phyloP scores from a whole-genome alignment of 92 coral and sea anemone species.

The Montipora capitata region DNA sequence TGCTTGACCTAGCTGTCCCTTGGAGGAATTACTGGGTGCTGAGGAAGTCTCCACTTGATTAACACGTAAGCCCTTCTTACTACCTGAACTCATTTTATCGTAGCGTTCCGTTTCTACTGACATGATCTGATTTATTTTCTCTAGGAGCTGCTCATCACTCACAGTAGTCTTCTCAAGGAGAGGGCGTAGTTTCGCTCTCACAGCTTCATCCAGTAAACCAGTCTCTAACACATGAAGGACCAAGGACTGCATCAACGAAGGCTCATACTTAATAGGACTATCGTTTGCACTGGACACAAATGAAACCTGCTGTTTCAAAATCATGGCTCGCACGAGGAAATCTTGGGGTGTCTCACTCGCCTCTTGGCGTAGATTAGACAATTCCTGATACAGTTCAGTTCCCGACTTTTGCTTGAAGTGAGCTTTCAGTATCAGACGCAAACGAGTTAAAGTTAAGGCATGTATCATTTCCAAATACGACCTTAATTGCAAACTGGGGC shows the following conservation, averaged over 20 bases:
- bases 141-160: slow-evolving; percentile 48
- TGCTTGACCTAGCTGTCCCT: too few relatives aligned
- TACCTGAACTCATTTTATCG: not conserved
- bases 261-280: slow-evolving; percentile 48
- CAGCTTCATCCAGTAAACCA: slow-evolving; percentile 52
- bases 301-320: slow-evolving; percentile 44
- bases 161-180: slow-evolving; percentile 47
- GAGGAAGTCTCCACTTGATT: not conserved
- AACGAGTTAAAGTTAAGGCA: too few relatives aligned
- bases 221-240: slow-evolving; percentile 67
- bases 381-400: not conserved
- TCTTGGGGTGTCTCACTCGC: slow-evolving; percentile 53
- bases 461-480: too few relatives aligned
- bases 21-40: too few relatives aligned
- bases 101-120: not conserved
- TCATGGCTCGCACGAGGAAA: slow-evolving; percentile 67
- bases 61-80: not conserved
- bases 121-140: not conserved
- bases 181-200: slow-evolving; percentile 68
- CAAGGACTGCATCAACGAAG: slow-evolving; percentile 55
- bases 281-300: slow-evolving; percentile 61
- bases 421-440: too few relatives aligned
- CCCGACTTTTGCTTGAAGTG: too few relatives aligned
- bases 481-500: too few relatives aligned
- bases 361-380: too few relatives aligned